Percentiles rank a stretch among this genome's conserved stretches.
These are phyloP conservation scores for Crotalus viridis DNA, from an alignment of 2,113 vertebrate genomes.

Conservation along the genomic window DNA sequence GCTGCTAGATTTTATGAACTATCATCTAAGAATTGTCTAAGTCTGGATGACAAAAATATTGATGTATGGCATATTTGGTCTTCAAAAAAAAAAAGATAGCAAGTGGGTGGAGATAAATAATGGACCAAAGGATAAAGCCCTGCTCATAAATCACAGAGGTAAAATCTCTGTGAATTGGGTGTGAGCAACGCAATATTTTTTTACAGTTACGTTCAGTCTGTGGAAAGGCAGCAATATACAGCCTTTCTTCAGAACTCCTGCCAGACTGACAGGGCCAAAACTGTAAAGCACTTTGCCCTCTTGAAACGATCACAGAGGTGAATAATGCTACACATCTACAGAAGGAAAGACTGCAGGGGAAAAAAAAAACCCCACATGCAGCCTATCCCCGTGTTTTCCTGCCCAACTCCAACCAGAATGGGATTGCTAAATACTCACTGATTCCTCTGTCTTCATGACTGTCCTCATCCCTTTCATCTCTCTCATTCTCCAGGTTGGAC, in stretches of 20 bases:
- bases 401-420: background rate
- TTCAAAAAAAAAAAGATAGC: constrained; percentile 13
- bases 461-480: constrained; percentile 95
- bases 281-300: background rate
- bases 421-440: constrained; percentile 77
- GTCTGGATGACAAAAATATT: rapidly evolving
- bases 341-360: background rate
- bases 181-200: background rate
- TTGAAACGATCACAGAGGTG: background rate
- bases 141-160: background rate
- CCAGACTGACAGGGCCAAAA: background rate
- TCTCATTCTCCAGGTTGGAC: constrained; percentile 97
- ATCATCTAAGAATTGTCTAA: background rate
- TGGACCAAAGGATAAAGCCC: background rate
- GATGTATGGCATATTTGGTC: background rate
- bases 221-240: background rate
- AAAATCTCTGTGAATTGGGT: background rate
- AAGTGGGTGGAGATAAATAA: background rate
- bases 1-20: background rate
- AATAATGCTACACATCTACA: constrained; percentile 7
- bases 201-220: background rate
- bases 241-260: background rate
- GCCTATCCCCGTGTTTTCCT: background rate
- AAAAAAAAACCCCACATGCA: background rate
- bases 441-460: constrained; percentile 96